These are phyloP conservation scores for Ctenochaetus hawaiiensis DNA, from an alignment of 2,797 vertebrate species.

Conservation along the genomic window DNA sequence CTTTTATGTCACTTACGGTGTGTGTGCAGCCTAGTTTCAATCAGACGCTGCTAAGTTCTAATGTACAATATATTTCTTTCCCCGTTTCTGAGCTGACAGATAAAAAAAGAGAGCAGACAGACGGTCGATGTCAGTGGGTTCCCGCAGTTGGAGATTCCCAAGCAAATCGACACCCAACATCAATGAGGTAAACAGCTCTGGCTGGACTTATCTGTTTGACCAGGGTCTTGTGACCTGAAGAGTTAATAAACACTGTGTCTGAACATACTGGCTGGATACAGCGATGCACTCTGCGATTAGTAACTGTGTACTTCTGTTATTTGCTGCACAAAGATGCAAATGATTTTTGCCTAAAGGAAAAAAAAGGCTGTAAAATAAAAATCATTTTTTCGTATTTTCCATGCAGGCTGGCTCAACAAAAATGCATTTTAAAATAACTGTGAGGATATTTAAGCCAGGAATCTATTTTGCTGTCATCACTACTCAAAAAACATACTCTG, in stretches of 20 bases:
- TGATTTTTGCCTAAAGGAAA: not conserved
- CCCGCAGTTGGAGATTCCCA: constrained; percentile 52
- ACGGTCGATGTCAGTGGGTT: constrained; percentile 55
- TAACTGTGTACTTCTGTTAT: not conserved
- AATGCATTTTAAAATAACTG: not conserved
- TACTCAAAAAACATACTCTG: constrained; percentile 1
- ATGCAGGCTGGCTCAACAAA: not conserved
- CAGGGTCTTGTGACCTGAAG: constrained; percentile 25
- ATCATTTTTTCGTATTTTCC: not conserved
- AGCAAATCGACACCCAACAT: constrained; percentile 60
- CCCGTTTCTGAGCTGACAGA: constrained; percentile 40
- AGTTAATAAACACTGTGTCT: constrained; percentile 11
- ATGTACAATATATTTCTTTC: constrained; percentile 20
- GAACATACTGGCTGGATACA: constrained; percentile 3
- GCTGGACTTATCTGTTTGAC: constrained; percentile 30
- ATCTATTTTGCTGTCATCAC: not conserved
- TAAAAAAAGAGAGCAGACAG: constrained; percentile 45
- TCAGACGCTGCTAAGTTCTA: not conserved
- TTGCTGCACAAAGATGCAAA: constrained; percentile 20
- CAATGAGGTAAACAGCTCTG: constrained; percentile 69
- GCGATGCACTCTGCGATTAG: constrained; percentile 1
- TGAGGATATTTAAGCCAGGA: constrained; percentile 4
- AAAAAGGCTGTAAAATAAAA: not conserved
- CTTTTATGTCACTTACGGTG: constrained; percentile 35
- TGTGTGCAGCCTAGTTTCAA: constrained; percentile 17